Evolutionary conservation across 2,113 vertebrate genomes (phyloP), one percentile per base, ranked within the genome.

Genomic region (Corydoras maculifer): DNA sequence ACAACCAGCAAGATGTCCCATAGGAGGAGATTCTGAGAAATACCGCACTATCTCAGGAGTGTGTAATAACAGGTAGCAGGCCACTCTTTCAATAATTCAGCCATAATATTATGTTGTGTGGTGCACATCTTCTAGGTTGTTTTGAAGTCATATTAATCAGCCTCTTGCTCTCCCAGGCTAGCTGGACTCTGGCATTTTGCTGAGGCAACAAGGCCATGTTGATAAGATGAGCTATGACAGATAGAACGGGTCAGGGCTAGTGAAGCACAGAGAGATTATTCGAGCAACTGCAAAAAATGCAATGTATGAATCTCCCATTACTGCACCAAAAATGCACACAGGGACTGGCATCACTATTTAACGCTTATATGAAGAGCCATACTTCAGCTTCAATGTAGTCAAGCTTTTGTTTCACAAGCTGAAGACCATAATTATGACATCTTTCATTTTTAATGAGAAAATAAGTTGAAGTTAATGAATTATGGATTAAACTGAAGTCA

Each of bases 51-150:
- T 97, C 76, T 91, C 89, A 8, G 94, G 96, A 69, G 69, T 87
- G 51, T 99, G 95, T 87, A 98, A 92, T 82, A 98, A 97, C 88
- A 95, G 94, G 96, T 97, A 85, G 1, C 35, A n/a, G 9, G 32
- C 3, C 12, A 0, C 10, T 59, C 43, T 58, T 54, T 78, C 68
- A 76, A 70, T 76, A 58, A 79, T 76, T 70, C 51, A 79, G 70
- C 58, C 70, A 67, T 70, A 66, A 79, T 59, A 31, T 25, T 25
- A 25, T 25, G 18, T 25, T 25, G 64, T 13, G 31, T 14, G 51
- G 65, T 58, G 50, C 58, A 11, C 65, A 14, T 69, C 51, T 78
- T 43, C 8, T 53, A 15, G 74, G 51, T 35, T 50, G 50, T 30
- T 57, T 51, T 74, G 53, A 66, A 76, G 70, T 18, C 68, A 50